These are phyloP conservation scores for Brachyhypopomus occidentalis DNA, from an alignment of 2,113 vertebrate species.

Conservation along the genomic window DNA sequence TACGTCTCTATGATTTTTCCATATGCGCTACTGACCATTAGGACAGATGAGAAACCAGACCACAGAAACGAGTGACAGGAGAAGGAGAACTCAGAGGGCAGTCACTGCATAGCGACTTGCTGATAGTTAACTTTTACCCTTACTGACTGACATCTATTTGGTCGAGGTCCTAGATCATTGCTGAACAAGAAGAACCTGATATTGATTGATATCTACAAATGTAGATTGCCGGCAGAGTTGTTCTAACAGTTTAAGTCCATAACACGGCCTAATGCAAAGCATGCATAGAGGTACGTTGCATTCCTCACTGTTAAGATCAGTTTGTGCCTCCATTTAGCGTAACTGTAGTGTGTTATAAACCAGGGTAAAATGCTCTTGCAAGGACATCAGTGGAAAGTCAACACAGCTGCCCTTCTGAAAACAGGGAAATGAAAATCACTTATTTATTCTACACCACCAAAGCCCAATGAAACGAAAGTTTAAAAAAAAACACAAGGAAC, in stretches of 20 bases:
- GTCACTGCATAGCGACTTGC: not conserved
- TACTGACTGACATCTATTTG: not conserved
- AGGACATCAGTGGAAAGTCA: conserved; percentile 16
- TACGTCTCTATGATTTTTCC: conserved; percentile 50
- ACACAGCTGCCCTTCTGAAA: conserved; percentile 33
- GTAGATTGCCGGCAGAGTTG: not conserved
- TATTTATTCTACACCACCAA: conserved; percentile 15
- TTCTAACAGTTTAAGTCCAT: not conserved
- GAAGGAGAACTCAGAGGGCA: not conserved
- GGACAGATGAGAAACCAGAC: conserved; percentile 13
- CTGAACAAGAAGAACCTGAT: conserved; percentile 5
- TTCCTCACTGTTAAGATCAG: not conserved
- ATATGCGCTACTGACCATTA: conserved; percentile 35
- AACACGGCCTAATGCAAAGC: not conserved
- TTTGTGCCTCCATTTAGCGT: not conserved
- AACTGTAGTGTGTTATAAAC: not conserved
- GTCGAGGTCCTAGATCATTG: conserved; percentile 12
- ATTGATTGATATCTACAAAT: not conserved
- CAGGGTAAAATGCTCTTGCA: conserved; percentile 23
- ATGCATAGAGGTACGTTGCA: not conserved
- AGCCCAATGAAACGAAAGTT: conserved; percentile 2
- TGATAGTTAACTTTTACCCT: conserved; percentile 11
- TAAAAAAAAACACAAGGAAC: not conserved
- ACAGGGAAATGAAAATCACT: conserved; percentile 21
- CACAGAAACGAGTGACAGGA: not conserved